Evolutionary conservation across 2,797 vertebrate genomes (phyloP), one percentile per base, ranked within the genome.

Genomic region (Anisognathus igniventris): DNA sequence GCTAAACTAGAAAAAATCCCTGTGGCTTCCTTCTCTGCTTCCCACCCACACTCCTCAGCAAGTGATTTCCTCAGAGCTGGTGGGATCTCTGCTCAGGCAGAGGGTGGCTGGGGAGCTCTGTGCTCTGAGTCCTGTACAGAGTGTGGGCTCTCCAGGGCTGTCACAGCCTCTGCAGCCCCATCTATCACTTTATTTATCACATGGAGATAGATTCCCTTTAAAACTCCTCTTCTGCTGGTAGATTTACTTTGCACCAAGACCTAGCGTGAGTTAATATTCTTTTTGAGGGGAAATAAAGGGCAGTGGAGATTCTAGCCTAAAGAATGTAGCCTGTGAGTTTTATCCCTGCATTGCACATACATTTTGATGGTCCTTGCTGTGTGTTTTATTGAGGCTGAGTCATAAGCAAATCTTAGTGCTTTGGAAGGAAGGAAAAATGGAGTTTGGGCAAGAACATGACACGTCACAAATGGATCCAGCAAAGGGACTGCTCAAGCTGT

Each of bases 331-430:
- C 48, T 72, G 8, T 56, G 87, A 72, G 24, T 95, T 89, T 87
- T 86, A 75, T 75, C 56, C 62, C 70, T 67, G 64, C 65, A 56
- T 11, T 76, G 71, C 6, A 3, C 48, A 58, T 68, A 33, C 20
- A 33, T 89, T 90, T 91, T 88, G 93, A 88, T 93, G 82, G 85
- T 92, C 68, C 78, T 95, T 58, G 73, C 70, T 91, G 61, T 54
- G 90, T 86, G 47, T 92, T 96, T 94, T 94, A 86, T 91, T 92
- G 85, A 75, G 83, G 78, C 72, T 97, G 95, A 97, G 84, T 96
- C 96, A 94, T 50, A 81, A 81, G 85, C 42, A 80, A 68, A 85
- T 91, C 85, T 84, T 30, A 62, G 65, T 90, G 84, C 87, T 92
- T 83, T 88, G 72, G 61, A 92, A 87, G 47, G 44, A 81, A 64